phyloP scores from a whole-genome alignment of 92 coral and sea anemone genomes.

The Anthopleura xanthogrammica region DNA sequence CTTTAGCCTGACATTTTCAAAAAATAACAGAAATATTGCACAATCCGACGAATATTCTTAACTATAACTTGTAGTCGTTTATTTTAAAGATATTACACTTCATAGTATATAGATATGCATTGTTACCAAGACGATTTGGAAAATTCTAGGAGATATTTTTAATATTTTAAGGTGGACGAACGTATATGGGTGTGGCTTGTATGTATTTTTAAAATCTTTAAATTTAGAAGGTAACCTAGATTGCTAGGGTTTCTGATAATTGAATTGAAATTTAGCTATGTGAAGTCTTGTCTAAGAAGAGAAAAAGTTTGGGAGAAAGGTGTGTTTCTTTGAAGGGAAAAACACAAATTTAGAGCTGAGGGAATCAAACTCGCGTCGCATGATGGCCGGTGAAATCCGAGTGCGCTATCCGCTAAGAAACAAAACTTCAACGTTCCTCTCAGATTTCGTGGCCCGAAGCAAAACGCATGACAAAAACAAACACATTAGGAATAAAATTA shows the following conservation, averaged over 20 bases:
- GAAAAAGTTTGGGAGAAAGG: not conserved
- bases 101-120: not conserved
- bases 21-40: not conserved
- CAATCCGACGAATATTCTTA: not conserved
- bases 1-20: not conserved
- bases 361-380: not conserved
- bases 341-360: too few species aligned
- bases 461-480: not conserved
- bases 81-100: not conserved
- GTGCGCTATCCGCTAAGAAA: not conserved
- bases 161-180: not conserved
- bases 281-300: not conserved
- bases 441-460: conserved; percentile 2
- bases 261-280: not conserved
- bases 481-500: not conserved
- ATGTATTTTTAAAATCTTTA: not conserved
- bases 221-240: not conserved
- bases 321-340: too few species aligned
- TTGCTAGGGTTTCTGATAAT: not conserved
- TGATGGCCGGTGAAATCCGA: not conserved
- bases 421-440: not conserved
- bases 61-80: not conserved
- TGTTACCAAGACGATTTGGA: not conserved
- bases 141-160: not conserved
- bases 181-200: not conserved